These are phyloP conservation scores for Caenorhabditis parvicauda DNA, from an alignment of 2,888 invertebrate genomes.

Conservation along the genomic window DNA sequence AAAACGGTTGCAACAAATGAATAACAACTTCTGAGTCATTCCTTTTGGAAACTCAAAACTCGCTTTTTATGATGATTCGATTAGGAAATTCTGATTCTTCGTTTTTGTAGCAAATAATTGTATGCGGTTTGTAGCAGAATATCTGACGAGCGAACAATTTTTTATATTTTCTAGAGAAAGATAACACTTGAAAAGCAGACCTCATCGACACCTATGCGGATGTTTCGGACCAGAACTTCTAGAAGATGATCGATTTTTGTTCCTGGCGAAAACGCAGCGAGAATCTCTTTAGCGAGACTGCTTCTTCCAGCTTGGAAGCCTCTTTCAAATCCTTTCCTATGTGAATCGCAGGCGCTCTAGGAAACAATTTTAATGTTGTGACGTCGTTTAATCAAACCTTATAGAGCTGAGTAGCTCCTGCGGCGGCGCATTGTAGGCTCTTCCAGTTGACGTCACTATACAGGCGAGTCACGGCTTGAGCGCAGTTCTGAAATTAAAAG, in stretches of 20 bases:
- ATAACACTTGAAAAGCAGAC: too few species aligned
- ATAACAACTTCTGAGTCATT: too few species aligned
- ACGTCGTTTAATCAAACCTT: constrained; percentile 40
- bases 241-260: constrained; percentile 27
- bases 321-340: constrained; percentile 46
- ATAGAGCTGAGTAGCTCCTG: constrained; percentile 56
- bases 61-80: constrained; percentile 3
- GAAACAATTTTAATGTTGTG: neutral
- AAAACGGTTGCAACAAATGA: too few species aligned
- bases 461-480: constrained; percentile 46
- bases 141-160: neutral
- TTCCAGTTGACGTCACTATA: constrained; percentile 48
- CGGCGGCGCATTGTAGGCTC: constrained; percentile 51
- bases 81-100: neutral
- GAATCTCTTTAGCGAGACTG: constrained; percentile 47
- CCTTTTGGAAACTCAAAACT: too few species aligned
- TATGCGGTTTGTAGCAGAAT: too few species aligned
- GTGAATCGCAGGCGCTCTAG: too few species aligned
- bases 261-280: constrained; percentile 22
- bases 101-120: too few species aligned
- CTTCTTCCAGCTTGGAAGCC: constrained; percentile 49
- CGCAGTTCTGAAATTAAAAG: constrained; percentile 17
- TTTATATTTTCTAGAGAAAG: too few species aligned
- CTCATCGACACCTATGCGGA: constrained; percentile 13
- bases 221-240: constrained; percentile 32